Conservation (phyloP, 2,113 vertebrate species). For the Myotis davidii region DNA sequence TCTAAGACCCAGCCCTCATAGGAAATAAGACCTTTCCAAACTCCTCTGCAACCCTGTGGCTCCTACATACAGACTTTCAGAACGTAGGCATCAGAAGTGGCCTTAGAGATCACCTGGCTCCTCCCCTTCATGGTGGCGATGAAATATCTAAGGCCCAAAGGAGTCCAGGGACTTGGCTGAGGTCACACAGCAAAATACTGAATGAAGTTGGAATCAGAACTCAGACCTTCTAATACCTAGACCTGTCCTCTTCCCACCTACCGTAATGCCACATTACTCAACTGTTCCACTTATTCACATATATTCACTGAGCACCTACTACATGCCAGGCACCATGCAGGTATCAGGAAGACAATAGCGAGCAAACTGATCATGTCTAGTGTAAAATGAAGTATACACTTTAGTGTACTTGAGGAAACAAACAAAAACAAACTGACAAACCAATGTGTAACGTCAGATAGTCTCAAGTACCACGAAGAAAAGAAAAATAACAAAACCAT, state of each 20-base stretch:
- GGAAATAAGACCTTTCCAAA: not conserved
- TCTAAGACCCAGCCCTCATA: not conserved
- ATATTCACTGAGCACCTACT: not conserved
- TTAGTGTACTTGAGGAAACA: not conserved
- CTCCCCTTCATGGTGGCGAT: not conserved
- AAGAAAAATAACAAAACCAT: not conserved
- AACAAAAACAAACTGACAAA: not conserved
- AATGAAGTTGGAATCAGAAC: not conserved
- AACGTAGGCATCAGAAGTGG: not conserved
- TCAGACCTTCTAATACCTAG: not conserved
- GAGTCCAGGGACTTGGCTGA: not conserved
- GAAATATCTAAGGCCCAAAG: not conserved
- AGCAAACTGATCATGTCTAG: not conserved
- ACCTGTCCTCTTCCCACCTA: not conserved
- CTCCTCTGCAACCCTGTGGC: not conserved
- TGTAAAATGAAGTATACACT: not conserved
- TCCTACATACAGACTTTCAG: not conserved
- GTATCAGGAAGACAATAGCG: not conserved
- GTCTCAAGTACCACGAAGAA: not conserved
- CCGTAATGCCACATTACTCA: not conserved
- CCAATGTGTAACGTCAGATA: not conserved
- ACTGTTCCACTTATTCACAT: not conserved
- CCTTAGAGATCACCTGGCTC: not conserved
- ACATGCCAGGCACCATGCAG: not conserved
- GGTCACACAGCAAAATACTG: not conserved